These are phyloP conservation scores for Tridacna gigas DNA, from an alignment of 2,888 invertebrate species.

Conservation along the genomic window DNA sequence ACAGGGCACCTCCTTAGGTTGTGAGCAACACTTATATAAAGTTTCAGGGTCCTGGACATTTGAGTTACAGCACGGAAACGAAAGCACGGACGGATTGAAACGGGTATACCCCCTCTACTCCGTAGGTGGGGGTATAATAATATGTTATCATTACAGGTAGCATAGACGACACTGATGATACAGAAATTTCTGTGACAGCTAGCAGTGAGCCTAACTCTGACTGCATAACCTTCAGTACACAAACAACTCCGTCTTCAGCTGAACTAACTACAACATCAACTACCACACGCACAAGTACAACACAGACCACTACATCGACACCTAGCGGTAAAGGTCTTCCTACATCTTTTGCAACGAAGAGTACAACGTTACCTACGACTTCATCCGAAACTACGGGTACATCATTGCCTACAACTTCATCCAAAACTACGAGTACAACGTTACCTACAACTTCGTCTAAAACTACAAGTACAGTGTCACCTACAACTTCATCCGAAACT, in stretches of 20 bases:
- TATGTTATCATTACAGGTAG: neutral
- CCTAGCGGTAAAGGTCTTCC: neutral
- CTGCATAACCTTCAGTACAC: neutral
- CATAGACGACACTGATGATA: neutral
- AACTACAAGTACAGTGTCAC: neutral
- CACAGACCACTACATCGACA: neutral
- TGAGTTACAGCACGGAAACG: too few species aligned
- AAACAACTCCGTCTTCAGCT: neutral
- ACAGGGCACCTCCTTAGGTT: too few species aligned
- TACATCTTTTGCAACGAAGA: neutral
- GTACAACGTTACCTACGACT: neutral
- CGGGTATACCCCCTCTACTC: too few species aligned
- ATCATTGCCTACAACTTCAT: neutral
- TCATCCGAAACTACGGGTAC: neutral
- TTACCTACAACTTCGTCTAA: neutral
- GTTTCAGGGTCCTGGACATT: too few species aligned
- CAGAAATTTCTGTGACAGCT: neutral
- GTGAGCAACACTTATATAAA: too few species aligned
- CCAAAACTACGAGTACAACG: neutral
- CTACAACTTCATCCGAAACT: conserved; percentile 10
- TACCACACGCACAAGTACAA: neutral
- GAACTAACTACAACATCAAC: neutral
- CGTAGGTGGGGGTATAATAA: too few species aligned
- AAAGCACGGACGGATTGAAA: too few species aligned
- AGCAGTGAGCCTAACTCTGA: neutral